These are phyloP conservation scores for Crossaster papposus DNA, from an alignment of 53 echinoderm and acorn worm genomes.

Conservation along the genomic window DNA sequence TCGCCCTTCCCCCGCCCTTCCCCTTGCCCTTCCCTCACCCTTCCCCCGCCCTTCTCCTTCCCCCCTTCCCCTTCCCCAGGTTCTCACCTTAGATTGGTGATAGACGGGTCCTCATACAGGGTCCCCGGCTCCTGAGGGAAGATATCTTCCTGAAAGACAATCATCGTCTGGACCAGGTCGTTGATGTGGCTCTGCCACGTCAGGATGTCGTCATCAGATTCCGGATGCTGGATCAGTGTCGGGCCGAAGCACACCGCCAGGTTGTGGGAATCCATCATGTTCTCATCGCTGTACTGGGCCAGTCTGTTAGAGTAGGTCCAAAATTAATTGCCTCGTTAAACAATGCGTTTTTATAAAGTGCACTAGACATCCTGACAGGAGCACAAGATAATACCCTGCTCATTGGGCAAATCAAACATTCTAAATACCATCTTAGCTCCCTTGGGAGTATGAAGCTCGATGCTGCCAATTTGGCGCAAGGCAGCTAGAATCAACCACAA, in stretches of 20 bases:
- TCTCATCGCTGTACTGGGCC: slow-evolving; percentile 92
- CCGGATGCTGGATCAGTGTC: slow-evolving; percentile 77
- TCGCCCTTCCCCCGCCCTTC: too few species aligned
- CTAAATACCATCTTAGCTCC: too few species aligned
- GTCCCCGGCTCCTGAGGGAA: slow-evolving; percentile 82
- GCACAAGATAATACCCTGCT: too few species aligned
- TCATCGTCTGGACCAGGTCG: slow-evolving; percentile 86
- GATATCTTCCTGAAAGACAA: slow-evolving; percentile 86
- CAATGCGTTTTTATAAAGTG: too few species aligned
- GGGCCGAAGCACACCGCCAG: slow-evolving; percentile 93
- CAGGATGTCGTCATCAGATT: slow-evolving; percentile 63
- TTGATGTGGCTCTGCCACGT: slow-evolving; percentile 80
- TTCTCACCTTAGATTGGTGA: slow-evolving; percentile 72
- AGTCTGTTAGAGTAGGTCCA: slow-evolving; percentile 58
- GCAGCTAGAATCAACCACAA: too few species aligned
- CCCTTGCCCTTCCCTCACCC: too few species aligned
- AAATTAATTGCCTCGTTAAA: neutral
- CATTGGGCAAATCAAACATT: too few species aligned
- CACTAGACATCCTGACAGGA: too few species aligned
- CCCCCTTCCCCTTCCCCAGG: neutral
- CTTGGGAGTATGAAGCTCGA: too few species aligned
- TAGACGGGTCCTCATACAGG: slow-evolving; percentile 61
- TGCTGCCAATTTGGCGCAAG: too few species aligned
- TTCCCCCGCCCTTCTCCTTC: too few species aligned
- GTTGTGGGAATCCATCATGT: slow-evolving; percentile 97